Base-by-base conservation (phyloP, 2,113 vertebrate genomes). In the Engystomops pustulosus region DNA sequence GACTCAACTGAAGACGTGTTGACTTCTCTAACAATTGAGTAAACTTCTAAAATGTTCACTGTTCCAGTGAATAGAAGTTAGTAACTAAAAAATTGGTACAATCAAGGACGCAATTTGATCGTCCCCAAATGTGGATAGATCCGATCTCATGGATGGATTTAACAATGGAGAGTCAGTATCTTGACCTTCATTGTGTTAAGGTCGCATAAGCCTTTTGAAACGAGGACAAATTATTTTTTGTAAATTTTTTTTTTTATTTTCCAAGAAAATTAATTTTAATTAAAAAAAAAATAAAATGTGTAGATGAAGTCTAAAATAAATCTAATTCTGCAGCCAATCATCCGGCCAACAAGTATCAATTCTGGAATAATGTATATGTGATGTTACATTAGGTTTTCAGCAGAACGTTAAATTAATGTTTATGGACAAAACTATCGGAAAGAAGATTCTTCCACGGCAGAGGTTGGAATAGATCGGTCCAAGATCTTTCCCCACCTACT, bases 141-240 rank as follows among this genome's bases (percentile, higher is more conserved):
- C 32, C 2, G 2, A 38, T 36, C 14, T 2, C 1, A 27, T 27
- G 10, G 11, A 67, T 23, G 25, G 62, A 18, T 30, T 20, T 36
- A 11, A 7, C 1, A 1, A n/a, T 5, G n/a, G 36, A 23, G 36
- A 23, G 7, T n/a, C 18, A 69, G n/a, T n/a, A n/a, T 20, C 25
- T 23, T 70, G 9, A 68, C 18, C 12, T 34, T 17, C 30, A 9
- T 3, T 36, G 25, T 65, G 11, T 15, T 3, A 68, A 41, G 20
- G 23, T 23, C 34, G 38, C 3, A 38, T n/a, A 18, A 0, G 17
- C 3, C 36, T 67, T 2, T 34, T 1, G 12, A 67, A 34, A 9
- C 17, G 11, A 70, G 67, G 67, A 70, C 67, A 23, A 18, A 70
- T n/a, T 44, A 23, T 70, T 70, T n/a, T 70, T 41, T 70, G 18